Conservation (phyloP, 2,113 vertebrate species). For the Pterocles burchelli region DNA sequence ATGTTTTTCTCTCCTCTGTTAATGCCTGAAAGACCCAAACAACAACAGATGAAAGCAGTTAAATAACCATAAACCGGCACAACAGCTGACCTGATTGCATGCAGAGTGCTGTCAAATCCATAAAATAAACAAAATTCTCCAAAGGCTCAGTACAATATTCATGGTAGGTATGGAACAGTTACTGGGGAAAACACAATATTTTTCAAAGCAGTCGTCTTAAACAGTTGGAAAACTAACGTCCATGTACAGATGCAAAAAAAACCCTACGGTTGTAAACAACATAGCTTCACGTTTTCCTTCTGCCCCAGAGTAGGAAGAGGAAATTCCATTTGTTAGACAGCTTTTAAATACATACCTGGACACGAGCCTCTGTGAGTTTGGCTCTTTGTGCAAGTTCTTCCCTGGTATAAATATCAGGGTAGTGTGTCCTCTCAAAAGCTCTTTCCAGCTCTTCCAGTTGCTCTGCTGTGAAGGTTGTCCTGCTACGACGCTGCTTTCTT, state of each 20-base stretch:
- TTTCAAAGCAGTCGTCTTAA: background rate
- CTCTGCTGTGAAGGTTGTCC: slow-evolving; percentile 96
- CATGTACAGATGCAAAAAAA: background rate
- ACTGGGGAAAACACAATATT: background rate
- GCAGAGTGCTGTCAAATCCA: background rate
- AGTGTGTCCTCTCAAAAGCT: slow-evolving; percentile 97
- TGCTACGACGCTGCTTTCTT: slow-evolving; percentile 94
- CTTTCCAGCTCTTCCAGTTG: slow-evolving; percentile 97
- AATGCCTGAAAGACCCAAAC: background rate
- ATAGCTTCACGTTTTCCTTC: background rate
- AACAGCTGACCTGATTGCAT: background rate
- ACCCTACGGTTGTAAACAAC: background rate
- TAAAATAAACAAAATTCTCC: background rate
- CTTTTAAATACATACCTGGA: slow-evolving; percentile 83
- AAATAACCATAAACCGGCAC: background rate
- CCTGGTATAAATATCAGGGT: slow-evolving; percentile 97
- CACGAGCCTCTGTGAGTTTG: slow-evolving; percentile 96
- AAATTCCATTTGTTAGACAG: background rate
- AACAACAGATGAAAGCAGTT: slow-evolving; percentile 10
- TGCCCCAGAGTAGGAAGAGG: background rate
- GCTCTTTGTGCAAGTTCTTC: slow-evolving; percentile 97
- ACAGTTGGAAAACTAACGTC: background rate
- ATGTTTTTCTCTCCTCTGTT: background rate
- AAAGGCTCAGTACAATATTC: background rate
- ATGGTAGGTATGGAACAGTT: background rate